These are phyloP conservation scores for Pollenia labialis DNA, from an alignment of 2,888 invertebrate genomes.

Conservation along the genomic window DNA sequence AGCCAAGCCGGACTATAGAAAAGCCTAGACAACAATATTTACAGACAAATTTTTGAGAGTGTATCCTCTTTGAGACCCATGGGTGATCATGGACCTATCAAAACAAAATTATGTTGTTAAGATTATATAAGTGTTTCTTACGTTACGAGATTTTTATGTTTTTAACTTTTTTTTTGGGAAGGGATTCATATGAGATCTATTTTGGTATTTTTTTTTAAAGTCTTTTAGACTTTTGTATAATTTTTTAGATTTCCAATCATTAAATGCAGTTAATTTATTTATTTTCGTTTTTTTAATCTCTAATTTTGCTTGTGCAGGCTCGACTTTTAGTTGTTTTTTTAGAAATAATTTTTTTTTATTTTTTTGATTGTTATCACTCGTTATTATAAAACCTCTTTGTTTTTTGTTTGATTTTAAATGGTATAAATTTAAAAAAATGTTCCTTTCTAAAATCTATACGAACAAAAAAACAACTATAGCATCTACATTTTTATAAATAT, in stretches of 20 bases:
- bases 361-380: background rate
- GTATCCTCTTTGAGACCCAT: too few relatives aligned
- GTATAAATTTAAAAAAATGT: conserved; percentile 38
- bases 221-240: too few relatives aligned
- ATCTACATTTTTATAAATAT: background rate
- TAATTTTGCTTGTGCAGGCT: conserved; percentile 25
- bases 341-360: background rate
- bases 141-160: too few relatives aligned
- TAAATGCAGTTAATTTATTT: conserved; percentile 6
- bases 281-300: background rate
- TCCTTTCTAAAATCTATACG: conserved; percentile 63
- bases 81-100: too few relatives aligned
- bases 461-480: conserved; percentile 1
- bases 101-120: too few relatives aligned
- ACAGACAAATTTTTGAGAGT: too few relatives aligned
- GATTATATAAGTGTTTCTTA: too few relatives aligned
- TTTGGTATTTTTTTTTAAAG: too few relatives aligned
- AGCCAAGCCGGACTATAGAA: too few relatives aligned
- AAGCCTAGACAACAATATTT: too few relatives aligned
- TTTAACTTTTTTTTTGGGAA: too few relatives aligned
- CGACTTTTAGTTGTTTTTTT: conserved; percentile 2
- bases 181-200: too few relatives aligned
- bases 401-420: conserved; percentile 16
- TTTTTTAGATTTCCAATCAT: conserved; percentile 9
- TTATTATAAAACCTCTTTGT: background rate